phyloP scores from a whole-genome alignment of 2,888 invertebrate species.

The Ormyrus pomaceus region DNA sequence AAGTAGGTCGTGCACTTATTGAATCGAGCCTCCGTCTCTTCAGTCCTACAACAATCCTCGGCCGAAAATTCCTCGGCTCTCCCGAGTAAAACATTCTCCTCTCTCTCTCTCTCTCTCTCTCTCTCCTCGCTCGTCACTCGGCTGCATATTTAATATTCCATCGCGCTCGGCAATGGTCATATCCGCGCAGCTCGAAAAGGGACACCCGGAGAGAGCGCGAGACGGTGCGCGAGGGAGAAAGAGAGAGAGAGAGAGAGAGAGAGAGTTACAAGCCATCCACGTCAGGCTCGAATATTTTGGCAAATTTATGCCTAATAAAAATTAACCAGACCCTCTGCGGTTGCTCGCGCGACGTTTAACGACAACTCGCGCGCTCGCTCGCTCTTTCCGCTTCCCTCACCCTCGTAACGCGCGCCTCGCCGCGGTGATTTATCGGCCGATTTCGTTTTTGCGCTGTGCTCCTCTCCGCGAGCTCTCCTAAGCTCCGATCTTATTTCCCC shows the following conservation, averaged over 20 bases:
- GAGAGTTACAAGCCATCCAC: slow-evolving; percentile 73
- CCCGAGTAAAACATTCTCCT: background rate
- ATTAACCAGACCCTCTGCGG: slow-evolving; percentile 71
- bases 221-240: slow-evolving; percentile 28
- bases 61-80: slow-evolving; percentile 6
- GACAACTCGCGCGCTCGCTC: slow-evolving; percentile 60
- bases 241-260: slow-evolving; percentile 45
- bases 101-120: slow-evolving; percentile 1
- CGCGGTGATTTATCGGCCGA: slow-evolving; percentile 72
- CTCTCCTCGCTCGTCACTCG: background rate
- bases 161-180: slow-evolving; percentile 39
- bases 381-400: slow-evolving; percentile 36
- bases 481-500: slow-evolving; percentile 58
- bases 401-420: slow-evolving; percentile 50
- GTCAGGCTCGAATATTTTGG: slow-evolving; percentile 75
- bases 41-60: background rate
- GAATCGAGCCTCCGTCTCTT: too few relatives aligned
- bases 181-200: background rate
- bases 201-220: background rate
- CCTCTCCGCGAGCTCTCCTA: slow-evolving; percentile 28
- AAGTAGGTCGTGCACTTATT: too few relatives aligned
- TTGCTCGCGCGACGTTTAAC: slow-evolving; percentile 64
- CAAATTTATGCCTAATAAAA: slow-evolving; percentile 76
- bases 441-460: slow-evolving; percentile 63
- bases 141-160: slow-evolving; percentile 64